Conservation (phyloP, 2,888 invertebrate genomes). For the Hypsopygia costalis region DNA sequence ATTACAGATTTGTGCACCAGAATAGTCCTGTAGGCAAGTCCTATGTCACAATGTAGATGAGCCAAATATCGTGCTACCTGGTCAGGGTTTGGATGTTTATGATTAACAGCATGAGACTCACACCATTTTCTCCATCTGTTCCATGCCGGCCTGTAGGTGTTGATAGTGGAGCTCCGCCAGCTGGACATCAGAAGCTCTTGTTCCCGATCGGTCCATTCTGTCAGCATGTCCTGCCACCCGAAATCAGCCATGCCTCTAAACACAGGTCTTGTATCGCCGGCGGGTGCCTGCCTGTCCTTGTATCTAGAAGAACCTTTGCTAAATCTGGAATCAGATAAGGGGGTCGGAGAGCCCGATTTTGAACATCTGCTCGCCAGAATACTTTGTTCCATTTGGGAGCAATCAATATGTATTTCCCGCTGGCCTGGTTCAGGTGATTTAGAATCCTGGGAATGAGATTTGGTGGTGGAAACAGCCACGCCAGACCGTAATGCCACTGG, state of each 20-base stretch:
- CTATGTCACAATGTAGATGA: constrained; percentile 11
- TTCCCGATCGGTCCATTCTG: not conserved
- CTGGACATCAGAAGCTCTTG: not conserved
- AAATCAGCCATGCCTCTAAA: not conserved
- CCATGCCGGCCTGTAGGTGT: not conserved
- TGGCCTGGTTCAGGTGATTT: constrained; percentile 16
- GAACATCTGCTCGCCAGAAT: too few relatives aligned
- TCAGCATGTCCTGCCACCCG: not conserved
- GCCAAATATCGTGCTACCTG: constrained; percentile 17
- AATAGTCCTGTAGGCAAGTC: constrained; percentile 20
- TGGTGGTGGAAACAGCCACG: constrained; percentile 13
- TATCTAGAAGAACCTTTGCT: too few relatives aligned
- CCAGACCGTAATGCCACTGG: constrained; percentile 13
- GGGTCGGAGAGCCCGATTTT: too few relatives aligned
- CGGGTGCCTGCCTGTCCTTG: not conserved
- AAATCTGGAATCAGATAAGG: too few relatives aligned
- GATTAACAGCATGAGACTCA: not conserved
- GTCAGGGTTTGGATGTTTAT: constrained; percentile 3
- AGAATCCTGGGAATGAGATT: constrained; percentile 17
- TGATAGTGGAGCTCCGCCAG: not conserved
- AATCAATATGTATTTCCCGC: constrained; percentile 18
- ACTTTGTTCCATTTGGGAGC: constrained; percentile 15
- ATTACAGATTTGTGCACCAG: constrained; percentile 23
- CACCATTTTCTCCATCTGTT: not conserved
- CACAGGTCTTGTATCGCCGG: not conserved